These are phyloP conservation scores for Forbesichthys agassizii DNA, from an alignment of 2,113 vertebrate species.

Conservation along the genomic window DNA sequence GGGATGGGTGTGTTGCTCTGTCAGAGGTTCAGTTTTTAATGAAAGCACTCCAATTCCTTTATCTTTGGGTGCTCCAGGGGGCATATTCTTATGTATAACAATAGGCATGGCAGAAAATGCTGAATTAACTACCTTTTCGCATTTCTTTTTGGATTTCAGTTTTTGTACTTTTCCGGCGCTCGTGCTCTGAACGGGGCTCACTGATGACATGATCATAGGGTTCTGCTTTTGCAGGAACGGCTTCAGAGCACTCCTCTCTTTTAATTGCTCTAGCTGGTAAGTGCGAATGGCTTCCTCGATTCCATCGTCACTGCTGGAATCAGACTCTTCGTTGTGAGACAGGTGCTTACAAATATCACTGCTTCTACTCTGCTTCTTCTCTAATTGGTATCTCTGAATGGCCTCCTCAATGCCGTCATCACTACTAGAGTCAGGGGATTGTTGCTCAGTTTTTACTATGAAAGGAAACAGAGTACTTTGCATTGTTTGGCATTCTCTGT, in stretches of 20 bases:
- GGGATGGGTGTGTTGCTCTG: slow-evolving; percentile 38
- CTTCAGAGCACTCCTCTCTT: slow-evolving; percentile 57
- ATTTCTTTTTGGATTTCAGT: slow-evolving; percentile 64
- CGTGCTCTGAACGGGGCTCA: slow-evolving; percentile 37
- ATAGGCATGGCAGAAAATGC: not conserved
- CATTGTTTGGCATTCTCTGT: slow-evolving; percentile 26
- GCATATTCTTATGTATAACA: slow-evolving; percentile 21
- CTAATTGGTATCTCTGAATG: slow-evolving; percentile 88
- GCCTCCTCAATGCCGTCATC: slow-evolving; percentile 96
- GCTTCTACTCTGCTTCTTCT: slow-evolving; percentile 76
- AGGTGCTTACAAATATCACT: slow-evolving; percentile 17
- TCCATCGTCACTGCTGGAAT: slow-evolving; percentile 90
- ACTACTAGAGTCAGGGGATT: slow-evolving; percentile 74
- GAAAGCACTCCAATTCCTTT: slow-evolving; percentile 56
- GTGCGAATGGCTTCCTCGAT: slow-evolving; percentile 92
- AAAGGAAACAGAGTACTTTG: slow-evolving; percentile 22
- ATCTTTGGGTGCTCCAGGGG: slow-evolving; percentile 27
- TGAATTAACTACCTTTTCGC: slow-evolving; percentile 51
- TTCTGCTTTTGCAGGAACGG: slow-evolving; percentile 48
- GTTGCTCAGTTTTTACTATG: slow-evolving; percentile 46
- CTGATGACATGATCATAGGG: slow-evolving; percentile 33
- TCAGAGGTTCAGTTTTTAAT: slow-evolving; percentile 43
- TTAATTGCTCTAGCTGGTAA: slow-evolving; percentile 89
- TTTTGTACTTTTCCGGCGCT: slow-evolving; percentile 57
- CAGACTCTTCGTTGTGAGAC: slow-evolving; percentile 59